phyloP scores from a whole-genome alignment of 2,888 invertebrate species.

The Blastobasis adustella region DNA sequence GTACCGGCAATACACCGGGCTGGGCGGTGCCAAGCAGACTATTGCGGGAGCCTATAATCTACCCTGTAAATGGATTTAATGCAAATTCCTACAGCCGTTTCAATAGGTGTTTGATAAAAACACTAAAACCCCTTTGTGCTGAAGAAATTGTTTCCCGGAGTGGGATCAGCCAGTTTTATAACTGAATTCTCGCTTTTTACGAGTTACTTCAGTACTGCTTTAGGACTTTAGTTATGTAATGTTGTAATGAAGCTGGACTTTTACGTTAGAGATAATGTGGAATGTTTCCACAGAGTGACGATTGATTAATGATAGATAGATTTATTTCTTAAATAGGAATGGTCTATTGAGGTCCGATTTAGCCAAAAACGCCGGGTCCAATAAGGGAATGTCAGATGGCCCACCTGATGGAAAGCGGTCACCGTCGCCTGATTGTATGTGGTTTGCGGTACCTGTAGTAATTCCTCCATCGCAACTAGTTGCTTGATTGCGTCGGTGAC shows the following conservation, averaged over 20 bases:
- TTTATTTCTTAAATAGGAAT: background rate
- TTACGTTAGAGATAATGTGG: background rate
- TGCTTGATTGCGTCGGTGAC: no score
- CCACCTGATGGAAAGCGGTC: no score
- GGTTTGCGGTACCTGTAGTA: no score
- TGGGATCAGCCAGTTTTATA: background rate
- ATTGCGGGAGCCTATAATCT: slow-evolving; percentile 53
- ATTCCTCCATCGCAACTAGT: no score
- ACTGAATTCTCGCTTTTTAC: background rate
- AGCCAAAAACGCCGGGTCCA: no score
- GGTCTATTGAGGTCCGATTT: no score
- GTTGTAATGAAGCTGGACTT: background rate
- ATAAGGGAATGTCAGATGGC: no score
- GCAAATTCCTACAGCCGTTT: slow-evolving; percentile 52
- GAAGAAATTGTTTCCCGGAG: slow-evolving; percentile 43
- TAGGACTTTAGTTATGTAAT: background rate
- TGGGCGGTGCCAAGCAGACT: slow-evolving; percentile 38
- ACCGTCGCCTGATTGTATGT: no score
- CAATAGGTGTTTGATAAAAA: slow-evolving; percentile 51
- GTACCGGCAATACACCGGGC: slow-evolving; percentile 46
- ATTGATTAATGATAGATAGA: background rate
- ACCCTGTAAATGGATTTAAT: slow-evolving; percentile 62
- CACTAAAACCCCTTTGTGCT: slow-evolving; percentile 42
- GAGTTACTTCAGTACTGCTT: background rate
- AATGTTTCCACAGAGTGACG: background rate